A percentile compares a stretch with the other conserved stretches of the same genome.
Evolutionary conservation across 2,797 vertebrate species (phyloP).

Genomic region (Rhabdomys pumilio): DNA sequence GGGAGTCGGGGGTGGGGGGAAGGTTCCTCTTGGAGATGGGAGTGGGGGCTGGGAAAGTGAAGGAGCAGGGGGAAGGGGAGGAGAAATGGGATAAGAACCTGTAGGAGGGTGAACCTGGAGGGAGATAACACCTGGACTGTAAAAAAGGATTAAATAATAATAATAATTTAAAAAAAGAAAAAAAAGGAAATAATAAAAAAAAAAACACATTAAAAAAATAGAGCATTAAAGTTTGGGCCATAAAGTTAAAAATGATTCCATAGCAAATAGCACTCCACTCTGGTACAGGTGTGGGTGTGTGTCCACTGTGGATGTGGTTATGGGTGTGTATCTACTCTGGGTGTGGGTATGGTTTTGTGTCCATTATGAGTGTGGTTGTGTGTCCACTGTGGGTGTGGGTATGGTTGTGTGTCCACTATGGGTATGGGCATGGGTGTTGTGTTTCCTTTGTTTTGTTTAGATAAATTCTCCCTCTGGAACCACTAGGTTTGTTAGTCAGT

Average conservation of each 20-base stretch:
- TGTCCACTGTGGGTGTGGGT: too few relatives aligned
- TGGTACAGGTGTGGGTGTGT: too few relatives aligned
- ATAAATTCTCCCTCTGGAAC: neutral
- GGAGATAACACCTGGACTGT: neutral
- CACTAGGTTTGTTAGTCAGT: neutral
- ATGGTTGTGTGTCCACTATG: neutral
- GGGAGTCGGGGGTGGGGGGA: too few relatives aligned
- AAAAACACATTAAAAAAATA: neutral
- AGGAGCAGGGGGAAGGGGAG: too few relatives aligned
- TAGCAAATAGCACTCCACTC: neutral
- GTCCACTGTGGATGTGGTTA: neutral
- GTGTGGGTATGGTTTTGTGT: neutral
- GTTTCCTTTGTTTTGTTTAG: neutral
- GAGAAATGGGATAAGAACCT: neutral
- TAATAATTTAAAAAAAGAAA: neutral
- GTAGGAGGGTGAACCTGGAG: neutral
- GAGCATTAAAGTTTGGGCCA: neutral
- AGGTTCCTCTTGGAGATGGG: too few relatives aligned
- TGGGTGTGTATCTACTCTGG: neutral
- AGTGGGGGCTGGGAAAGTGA: accelerated
- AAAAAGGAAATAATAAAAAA: too few relatives aligned
- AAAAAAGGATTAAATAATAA: neutral
- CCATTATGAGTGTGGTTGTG: neutral
- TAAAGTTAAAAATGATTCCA: conserved; percentile 27
- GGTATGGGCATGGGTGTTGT: neutral